These are phyloP conservation scores for Dichetophora obliterata DNA, from an alignment of 2,888 invertebrate genomes.

Conservation along the genomic window DNA sequence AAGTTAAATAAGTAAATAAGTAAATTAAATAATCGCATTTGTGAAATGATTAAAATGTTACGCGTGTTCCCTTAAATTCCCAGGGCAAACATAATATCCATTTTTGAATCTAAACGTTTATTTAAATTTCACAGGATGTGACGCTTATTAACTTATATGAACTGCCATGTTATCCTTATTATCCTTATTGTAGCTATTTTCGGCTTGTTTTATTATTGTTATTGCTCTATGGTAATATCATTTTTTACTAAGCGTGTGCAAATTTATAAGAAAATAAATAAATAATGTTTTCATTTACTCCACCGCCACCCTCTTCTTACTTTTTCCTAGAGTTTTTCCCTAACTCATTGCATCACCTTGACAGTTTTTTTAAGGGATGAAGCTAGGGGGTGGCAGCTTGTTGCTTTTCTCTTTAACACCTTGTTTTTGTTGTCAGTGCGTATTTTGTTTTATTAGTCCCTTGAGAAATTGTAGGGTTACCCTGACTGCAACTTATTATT, in stretches of 20 bases:
- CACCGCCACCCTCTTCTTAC: conserved; percentile 21
- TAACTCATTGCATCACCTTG: conserved; percentile 55
- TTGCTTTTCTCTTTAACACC: conserved; percentile 54
- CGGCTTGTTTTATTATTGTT: neutral
- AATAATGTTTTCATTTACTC: conserved; percentile 18
- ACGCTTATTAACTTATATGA: neutral
- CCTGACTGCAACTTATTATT: conserved; percentile 11
- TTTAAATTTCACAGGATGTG: neutral
- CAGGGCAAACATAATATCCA: too few relatives aligned
- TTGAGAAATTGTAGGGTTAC: conserved; percentile 48
- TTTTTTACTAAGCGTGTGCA: conserved; percentile 11
- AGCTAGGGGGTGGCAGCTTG: conserved; percentile 29
- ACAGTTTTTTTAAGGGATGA: conserved; percentile 54
- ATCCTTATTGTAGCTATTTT: too few relatives aligned
- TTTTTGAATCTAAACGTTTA: neutral
- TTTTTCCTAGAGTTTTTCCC: neutral
- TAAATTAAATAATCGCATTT: too few relatives aligned
- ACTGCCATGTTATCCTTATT: too few relatives aligned
- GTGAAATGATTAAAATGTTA: neutral
- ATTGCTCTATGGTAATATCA: neutral
- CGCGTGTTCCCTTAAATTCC: too few relatives aligned
- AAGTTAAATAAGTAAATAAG: too few relatives aligned
- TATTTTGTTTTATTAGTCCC: conserved; percentile 67
- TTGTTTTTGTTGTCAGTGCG: conserved; percentile 59
- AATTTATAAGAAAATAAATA: conserved; percentile 40